Evolutionary conservation across 2,113 vertebrate species (phyloP), one percentile per base, ranked within the genome.

Genomic region (Rhynchomys soricoides): DNA sequence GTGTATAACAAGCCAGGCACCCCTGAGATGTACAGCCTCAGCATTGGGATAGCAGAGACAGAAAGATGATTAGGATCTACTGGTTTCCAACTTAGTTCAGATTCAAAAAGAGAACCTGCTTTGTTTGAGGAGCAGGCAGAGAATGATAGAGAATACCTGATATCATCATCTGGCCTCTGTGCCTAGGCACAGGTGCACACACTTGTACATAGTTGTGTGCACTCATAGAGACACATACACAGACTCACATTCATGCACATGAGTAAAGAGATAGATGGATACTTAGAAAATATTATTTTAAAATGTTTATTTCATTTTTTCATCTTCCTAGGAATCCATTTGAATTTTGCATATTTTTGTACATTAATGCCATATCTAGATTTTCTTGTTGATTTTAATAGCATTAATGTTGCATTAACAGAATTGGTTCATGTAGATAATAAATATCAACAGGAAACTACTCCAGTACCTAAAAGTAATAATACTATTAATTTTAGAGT

Each of bases 351-450:
- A 26, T 68, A 31, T 90, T 21, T 96, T 86, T 87, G 12, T 19
- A 29, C 12, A 52, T 11, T 50, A 90, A 92, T 87, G 26, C 29
- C 74, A 83, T n/a, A 74, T 52, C 3, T 8, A 89, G 31, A 87
- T 57, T 94, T 87, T 64, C 34, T 85, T 52, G 52, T 7, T 77
- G 68, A 73, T 83, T 92, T 95, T 93, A 83, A 77, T 22, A 87
- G 7, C 68, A 59, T 93, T n/a, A 66, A 40, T 52, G 64, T 87
- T 82, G 87, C 75, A 68, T 74, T 24, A 45, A 4, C 34, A 89
- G 52, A 62, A 83, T 74, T 62, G 19, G 43, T 95, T 89, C 26
- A 85, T 24, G 7, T 34, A 59, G 17, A 52, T 40, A 73, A 31
- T 70, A 85, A 90, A 57, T 85, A 78, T 78, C 11, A 1, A 88